phyloP scores from a whole-genome alignment of 2,113 vertebrate genomes.

The Tauraco erythrolophus region DNA sequence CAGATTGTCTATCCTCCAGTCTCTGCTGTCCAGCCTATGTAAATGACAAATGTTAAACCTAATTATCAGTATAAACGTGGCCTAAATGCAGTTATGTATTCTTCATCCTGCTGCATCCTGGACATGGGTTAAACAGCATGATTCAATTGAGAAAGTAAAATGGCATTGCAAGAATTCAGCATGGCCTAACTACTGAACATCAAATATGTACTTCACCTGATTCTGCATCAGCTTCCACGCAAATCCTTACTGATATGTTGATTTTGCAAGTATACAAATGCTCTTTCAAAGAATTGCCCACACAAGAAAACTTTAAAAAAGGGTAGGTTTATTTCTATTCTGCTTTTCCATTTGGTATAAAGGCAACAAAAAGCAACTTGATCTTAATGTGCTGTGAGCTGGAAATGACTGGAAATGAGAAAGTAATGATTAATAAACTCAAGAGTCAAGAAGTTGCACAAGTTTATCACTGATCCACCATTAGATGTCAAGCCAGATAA shows the following conservation, averaged over 20 bases:
- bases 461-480: background rate
- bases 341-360: background rate
- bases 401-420: background rate
- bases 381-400: background rate
- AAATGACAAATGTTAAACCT: background rate
- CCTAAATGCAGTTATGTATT: background rate
- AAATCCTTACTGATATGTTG: fast-evolving
- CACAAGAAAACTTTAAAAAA: background rate
- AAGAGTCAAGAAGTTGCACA: background rate
- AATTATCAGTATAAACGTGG: background rate
- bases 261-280: background rate
- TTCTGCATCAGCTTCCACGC: background rate
- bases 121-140: background rate
- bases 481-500: background rate
- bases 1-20: background rate
- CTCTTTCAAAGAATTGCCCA: background rate
- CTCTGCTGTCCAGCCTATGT: background rate
- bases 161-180: background rate
- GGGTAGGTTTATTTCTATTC: background rate
- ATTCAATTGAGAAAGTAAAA: background rate
- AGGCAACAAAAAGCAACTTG: background rate
- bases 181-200: background rate
- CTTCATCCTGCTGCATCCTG: background rate
- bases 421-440: background rate
- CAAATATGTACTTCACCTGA: background rate